phyloP scores from a whole-genome alignment of 2,113 vertebrate genomes.

The Microcebus lehilahytsara region DNA sequence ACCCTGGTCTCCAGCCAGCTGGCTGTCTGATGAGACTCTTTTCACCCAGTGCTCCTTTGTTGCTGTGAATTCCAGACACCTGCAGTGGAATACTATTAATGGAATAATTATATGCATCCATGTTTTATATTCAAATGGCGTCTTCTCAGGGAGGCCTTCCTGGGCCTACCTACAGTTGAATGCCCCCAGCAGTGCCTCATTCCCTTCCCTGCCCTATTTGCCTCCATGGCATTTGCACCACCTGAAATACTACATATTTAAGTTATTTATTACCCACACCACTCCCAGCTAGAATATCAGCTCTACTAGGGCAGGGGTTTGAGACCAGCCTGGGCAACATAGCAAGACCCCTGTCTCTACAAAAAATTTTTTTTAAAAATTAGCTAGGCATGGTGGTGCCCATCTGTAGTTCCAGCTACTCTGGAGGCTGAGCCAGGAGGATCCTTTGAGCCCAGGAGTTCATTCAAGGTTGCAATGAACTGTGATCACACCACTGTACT shows the following conservation, averaged over 20 bases:
- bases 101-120: too few species aligned
- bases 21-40: too few species aligned
- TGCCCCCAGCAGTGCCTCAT: background rate
- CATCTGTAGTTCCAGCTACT: too few species aligned
- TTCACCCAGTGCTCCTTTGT: background rate
- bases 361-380: too few species aligned
- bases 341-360: too few species aligned
- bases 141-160: background rate
- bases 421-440: too few species aligned
- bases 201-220: background rate
- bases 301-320: background rate
- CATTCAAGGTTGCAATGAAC: too few species aligned
- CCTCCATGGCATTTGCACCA: background rate
- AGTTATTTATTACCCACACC: background rate
- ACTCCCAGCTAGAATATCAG: background rate
- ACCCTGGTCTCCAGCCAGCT: background rate
- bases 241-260: background rate
- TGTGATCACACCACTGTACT: too few species aligned
- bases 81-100: background rate
- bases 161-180: accelerated
- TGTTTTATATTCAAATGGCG: background rate
- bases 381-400: too few species aligned
- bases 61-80: background rate
- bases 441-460: too few species aligned
- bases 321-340: too few species aligned